Conservation (phyloP, 2,888 invertebrate species). For the Zonitis immaculata region DNA sequence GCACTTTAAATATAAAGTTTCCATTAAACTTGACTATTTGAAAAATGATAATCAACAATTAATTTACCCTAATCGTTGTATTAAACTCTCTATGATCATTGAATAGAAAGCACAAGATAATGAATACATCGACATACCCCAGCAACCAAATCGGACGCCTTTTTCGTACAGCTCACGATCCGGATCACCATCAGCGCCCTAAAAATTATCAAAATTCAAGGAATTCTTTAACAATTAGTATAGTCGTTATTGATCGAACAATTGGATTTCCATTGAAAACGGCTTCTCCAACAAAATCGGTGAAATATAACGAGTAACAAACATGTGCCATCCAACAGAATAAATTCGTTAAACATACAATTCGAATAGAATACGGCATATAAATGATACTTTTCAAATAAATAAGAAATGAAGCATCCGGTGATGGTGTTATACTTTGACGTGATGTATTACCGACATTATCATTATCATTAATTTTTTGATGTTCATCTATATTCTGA, state of each 20-base stretch:
- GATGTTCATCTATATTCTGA: too few relatives aligned
- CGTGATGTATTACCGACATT: slow-evolving; percentile 11
- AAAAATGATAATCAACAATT: too few relatives aligned
- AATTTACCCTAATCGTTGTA: slow-evolving; percentile 63
- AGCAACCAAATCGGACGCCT: slow-evolving; percentile 92
- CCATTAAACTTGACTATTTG: too few relatives aligned
- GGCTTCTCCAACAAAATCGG: slow-evolving; percentile 91
- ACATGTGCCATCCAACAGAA: slow-evolving; percentile 99
- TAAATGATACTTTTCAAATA: slow-evolving; percentile 86
- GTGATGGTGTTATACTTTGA: slow-evolving; percentile 35
- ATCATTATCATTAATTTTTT: background rate
- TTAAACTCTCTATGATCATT: slow-evolving; percentile 78
- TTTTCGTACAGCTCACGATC: slow-evolving; percentile 73
- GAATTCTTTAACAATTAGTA: background rate
- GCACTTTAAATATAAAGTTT: too few relatives aligned
- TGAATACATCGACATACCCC: slow-evolving; percentile 95
- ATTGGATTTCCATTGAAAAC: slow-evolving; percentile 85
- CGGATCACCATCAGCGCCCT: slow-evolving; percentile 65
- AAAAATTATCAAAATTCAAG: slow-evolving; percentile 33
- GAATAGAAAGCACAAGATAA: slow-evolving; percentile 94
- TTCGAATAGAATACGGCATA: slow-evolving; percentile 82
- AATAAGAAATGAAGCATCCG: slow-evolving; percentile 59
- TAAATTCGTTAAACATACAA: slow-evolving; percentile 87
- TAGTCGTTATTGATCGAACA: slow-evolving; percentile 52
- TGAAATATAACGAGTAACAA: slow-evolving; percentile 94